Base-by-base conservation (phyloP, 1,140 invertebrate genomes). In the Listronotus oregonensis region DNA sequence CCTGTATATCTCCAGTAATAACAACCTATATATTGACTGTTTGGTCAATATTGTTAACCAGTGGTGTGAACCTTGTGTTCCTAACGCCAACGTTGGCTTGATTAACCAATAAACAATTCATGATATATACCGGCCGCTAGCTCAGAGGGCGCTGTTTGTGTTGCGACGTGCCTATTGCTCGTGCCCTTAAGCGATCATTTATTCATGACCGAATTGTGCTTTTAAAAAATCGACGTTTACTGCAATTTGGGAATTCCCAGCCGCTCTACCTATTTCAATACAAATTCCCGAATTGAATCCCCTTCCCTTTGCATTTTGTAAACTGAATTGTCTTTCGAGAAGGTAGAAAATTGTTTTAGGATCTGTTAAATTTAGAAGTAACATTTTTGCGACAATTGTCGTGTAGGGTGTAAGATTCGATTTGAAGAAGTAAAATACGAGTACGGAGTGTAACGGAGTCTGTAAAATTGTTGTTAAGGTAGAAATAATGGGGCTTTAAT, bases 21-120 rank as follows among this genome's bases (percentile, higher is more conserved):
- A 5, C 21, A 27, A 5, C n/a, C 21, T 27, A 5, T 27, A 27
- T 27, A 27, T 27, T 3, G 5, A 5, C 21, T 27, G 21, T 27
- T 27, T 27, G 5, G 21, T 27, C 34, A 37, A 37, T 8, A 37
- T 8, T 12, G 8, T 37, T 5, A 37, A 37, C 34, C 34, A 37
- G 11, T 37, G 34, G 34, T 8, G 34, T 37, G 8, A 37, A 37
- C 11, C 7, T 9, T 12, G 34, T 37, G 8, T 37, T 12, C 8
- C 34, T 9, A 9, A 1, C 37, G 50, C 27, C 60, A 54, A 27
- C 50, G 8, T 14, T 55, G 55, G 61, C 68, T 69, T 76, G 75
- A 76, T 76, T 75, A 75, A 76, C 50, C 68, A 62, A 73, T 76
- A 74, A 76, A 76, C 73, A 76, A 76, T 76, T 76, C 75, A 76